phyloP scores from a whole-genome alignment of 1,140 invertebrate genomes.

The Drosophila eugracilis region DNA sequence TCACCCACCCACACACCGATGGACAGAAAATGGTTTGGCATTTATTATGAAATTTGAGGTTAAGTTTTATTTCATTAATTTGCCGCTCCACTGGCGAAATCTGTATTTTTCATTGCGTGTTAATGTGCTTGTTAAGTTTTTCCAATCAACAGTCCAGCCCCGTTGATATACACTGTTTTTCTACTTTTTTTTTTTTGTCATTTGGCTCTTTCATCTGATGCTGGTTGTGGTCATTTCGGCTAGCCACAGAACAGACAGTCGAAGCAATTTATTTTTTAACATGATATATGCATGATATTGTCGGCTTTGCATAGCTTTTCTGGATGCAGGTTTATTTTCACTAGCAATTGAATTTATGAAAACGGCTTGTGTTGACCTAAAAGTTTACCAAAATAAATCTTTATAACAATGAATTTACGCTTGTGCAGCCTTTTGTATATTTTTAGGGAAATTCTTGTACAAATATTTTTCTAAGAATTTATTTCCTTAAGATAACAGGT shows the following conservation, averaged over 20 bases:
- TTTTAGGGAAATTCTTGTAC: too few relatives aligned
- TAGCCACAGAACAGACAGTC: conserved; percentile 41
- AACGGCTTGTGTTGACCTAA: neutral
- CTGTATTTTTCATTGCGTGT: conserved; percentile 26
- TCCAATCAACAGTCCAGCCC: conserved; percentile 47
- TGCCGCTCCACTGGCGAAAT: conserved; percentile 42
- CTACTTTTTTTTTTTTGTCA: too few relatives aligned
- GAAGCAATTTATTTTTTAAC: conserved; percentile 23
- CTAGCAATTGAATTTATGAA: conserved; percentile 16
- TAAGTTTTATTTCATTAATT: conserved; percentile 76
- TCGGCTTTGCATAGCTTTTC: neutral
- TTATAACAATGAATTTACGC: too few relatives aligned
- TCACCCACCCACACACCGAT: conserved; percentile 33
- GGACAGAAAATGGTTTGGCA: conserved; percentile 39
- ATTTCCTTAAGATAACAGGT: too few relatives aligned
- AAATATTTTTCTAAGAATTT: too few relatives aligned
- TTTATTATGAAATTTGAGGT: conserved; percentile 64
- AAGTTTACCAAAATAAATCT: neutral
- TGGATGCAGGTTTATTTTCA: neutral
- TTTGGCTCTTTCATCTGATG: conserved; percentile 4
- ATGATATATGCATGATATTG: conserved; percentile 10
- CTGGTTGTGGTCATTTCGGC: conserved; percentile 32
- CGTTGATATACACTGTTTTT: conserved; percentile 13
- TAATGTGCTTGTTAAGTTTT: conserved; percentile 45
- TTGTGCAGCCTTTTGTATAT: too few relatives aligned